Percentiles rank a stretch among this genome's conserved stretches.
Evolutionary conservation across 2,888 invertebrate genomes (phyloP).

Genomic region (Metalampra italica): DNA sequence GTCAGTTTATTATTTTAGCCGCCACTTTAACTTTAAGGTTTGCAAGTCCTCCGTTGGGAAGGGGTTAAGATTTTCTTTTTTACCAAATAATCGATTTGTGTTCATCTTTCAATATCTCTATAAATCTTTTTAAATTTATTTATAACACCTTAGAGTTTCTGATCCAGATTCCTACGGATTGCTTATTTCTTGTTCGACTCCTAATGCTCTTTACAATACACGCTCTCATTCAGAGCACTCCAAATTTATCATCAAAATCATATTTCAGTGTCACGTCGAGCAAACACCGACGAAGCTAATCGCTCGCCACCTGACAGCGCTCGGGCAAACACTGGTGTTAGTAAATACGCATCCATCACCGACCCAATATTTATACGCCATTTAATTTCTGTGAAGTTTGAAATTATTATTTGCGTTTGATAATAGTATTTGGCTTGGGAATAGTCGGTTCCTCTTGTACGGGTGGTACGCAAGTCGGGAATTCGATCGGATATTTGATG

Average conservation of each 20-base stretch:
- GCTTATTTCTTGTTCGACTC: background rate
- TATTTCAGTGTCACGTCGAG: slow-evolving; percentile 33
- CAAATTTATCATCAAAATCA: slow-evolving; percentile 28
- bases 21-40: no score
- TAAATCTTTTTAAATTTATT: no score
- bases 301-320: slow-evolving; percentile 38
- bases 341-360: slow-evolving; percentile 14
- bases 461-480: no score
- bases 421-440: background rate
- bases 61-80: no score
- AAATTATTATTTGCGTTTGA: background rate
- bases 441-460: background rate
- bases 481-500: no score
- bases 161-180: background rate
- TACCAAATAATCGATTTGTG: no score
- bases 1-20: no score
- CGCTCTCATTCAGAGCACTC: background rate
- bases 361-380: slow-evolving; percentile 20
- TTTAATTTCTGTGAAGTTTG: slow-evolving; percentile 10
- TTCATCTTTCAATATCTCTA: no score
- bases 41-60: no score
- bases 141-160: no score
- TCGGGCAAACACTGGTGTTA: slow-evolving; percentile 39
- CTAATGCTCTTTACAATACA: background rate
- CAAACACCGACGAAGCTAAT: slow-evolving; percentile 33